phyloP scores from a whole-genome alignment of 2,797 vertebrate genomes.

The Chelon auratus region DNA sequence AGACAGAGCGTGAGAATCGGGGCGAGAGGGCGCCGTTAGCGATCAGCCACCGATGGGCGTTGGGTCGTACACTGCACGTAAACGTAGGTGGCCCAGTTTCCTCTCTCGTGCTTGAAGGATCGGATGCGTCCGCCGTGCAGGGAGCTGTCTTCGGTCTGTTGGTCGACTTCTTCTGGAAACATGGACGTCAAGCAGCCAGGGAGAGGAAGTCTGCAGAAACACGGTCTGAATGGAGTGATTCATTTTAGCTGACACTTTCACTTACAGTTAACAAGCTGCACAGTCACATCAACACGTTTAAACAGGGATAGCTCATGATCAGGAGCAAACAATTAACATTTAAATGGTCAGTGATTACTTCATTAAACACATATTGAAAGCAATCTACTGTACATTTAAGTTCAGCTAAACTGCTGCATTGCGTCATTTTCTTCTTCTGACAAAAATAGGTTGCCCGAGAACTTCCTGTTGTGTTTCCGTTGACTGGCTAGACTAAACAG shows the following conservation, averaged over 20 bases:
- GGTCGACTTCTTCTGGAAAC: slow-evolving; percentile 84
- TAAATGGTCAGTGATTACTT: background rate
- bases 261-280: background rate
- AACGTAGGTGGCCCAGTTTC: slow-evolving; percentile 95
- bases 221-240: no score
- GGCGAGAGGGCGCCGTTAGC: background rate
- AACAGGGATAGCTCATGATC: no score
- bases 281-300: no score
- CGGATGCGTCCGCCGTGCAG: slow-evolving; percentile 91
- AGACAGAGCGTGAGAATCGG: background rate
- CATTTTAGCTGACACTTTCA: no score
- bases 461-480: no score
- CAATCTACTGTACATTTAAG: no score
- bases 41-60: background rate
- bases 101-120: slow-evolving; percentile 92
- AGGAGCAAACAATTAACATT: no score
- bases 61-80: slow-evolving; percentile 89
- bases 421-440: no score
- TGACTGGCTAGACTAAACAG: no score
- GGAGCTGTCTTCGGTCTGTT: slow-evolving; percentile 77
- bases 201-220: slow-evolving; percentile 80
- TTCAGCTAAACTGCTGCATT: no score
- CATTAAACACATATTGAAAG: background rate
- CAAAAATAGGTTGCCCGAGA: no score
- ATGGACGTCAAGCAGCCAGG: slow-evolving; percentile 87